Base-by-base conservation (phyloP, 2,113 vertebrate species). In the Macquaria ambigua region DNA sequence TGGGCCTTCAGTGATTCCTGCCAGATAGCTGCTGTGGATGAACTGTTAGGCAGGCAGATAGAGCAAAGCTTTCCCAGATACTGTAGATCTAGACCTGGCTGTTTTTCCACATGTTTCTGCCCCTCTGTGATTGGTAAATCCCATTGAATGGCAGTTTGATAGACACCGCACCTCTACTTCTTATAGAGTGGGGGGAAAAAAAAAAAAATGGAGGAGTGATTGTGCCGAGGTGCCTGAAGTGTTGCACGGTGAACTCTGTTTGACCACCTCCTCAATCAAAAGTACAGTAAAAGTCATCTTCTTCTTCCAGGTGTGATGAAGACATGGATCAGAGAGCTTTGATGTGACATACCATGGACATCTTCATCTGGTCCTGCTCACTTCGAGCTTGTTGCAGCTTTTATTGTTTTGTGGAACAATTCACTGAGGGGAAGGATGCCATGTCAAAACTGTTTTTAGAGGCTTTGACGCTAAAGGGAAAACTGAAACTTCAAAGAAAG, bases 1-100 rank as follows among this genome's bases (percentile, higher is more conserved):
- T 92, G 88, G 93, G 89, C 81, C 88, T 90, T 91, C 84, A 43
- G 87, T 91, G 88, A 92, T 95, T 90, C 83, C 90, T 93, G 89
- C 74, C 92, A 90, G 92, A 93, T 91, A 89, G 74, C 56, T 67
- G 82, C 80, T 76, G 69, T 16, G 72, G 86, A 88, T 81, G 82
- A 83, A 87, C 90, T 89, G 87, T 83, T 93, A 84, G 90, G 89
- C 81, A 85, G 88, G 52, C 50, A 83, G 90, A 89, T 84, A 84
- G 82, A 86, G 84, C 85, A 86, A 88, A 85, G 77, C 81, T 87
- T 89, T 90, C 73, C 84, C 53, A 82, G 75, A 91, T 89, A 90
- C 81, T 80, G 82, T 87, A 86, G 81, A 87, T 89, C 73, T 75
- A 77, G 46, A 79, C 75, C 16, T 18, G 77, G 83, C 77, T 88